Percentiles rank a stretch among this genome's conserved stretches.
Conservation (phyloP, 2,888 invertebrate genomes). For the Monoplex corrugatus region DNA sequence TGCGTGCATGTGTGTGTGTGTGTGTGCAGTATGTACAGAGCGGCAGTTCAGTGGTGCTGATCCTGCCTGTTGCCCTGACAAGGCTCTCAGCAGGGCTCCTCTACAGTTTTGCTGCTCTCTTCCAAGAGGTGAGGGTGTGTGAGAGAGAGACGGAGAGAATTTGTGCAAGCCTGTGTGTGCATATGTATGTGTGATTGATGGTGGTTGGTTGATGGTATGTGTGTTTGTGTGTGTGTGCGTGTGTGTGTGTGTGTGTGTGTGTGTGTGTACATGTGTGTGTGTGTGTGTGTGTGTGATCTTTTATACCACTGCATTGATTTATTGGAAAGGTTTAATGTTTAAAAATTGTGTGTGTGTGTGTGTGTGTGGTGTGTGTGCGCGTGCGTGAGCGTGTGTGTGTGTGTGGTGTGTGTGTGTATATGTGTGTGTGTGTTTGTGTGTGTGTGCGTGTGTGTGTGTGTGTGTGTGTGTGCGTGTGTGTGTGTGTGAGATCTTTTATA, state of each 20-base stretch:
- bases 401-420: no score
- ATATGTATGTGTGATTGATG: not conserved
- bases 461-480: no score
- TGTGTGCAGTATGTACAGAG: constrained; percentile 54
- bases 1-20: not conserved
- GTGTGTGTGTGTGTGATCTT: not conserved
- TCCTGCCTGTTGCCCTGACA: constrained; percentile 63
- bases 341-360: no score
- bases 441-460: no score
- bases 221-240: not conserved
- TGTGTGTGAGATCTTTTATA: no score
- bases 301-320: no score
- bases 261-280: not conserved
- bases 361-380: no score
- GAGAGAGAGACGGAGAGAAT: no score
- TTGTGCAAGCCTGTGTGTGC: not conserved
- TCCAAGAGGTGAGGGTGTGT: constrained; percentile 61
- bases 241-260: not conserved
- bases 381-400: no score
- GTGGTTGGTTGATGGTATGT: not conserved
- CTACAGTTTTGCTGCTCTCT: constrained; percentile 64
- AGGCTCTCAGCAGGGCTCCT: constrained; percentile 67
- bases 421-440: no score
- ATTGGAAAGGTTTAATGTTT: no score
- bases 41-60: constrained; percentile 61